Evolutionary conservation across 2,888 invertebrate species (phyloP).

Genomic region (Proisotoma minuta): DNA sequence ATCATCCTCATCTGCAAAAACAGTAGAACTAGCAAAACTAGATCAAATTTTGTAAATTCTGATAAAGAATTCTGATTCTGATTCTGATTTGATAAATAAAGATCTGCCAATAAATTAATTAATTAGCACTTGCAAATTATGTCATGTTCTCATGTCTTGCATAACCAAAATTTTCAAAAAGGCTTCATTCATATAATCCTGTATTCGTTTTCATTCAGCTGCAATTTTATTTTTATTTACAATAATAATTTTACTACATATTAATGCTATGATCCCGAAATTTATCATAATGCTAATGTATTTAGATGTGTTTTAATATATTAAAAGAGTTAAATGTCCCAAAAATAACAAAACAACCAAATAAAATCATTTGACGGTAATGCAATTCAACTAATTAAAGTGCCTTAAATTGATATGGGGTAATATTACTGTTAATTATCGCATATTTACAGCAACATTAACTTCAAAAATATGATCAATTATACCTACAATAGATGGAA

Average conservation of each 20-base stretch:
- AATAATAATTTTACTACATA: not conserved
- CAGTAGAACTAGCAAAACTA: not conserved
- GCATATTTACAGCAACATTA: conserved; percentile 62
- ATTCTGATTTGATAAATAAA: no score
- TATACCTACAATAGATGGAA: conserved; percentile 69
- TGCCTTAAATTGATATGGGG: no score
- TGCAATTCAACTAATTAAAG: no score
- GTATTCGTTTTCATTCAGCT: conserved; percentile 18
- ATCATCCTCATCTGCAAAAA: not conserved
- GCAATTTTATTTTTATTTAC: conserved; percentile 19
- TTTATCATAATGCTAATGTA: not conserved
- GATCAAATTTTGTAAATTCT: no score
- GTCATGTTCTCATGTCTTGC: conserved; percentile 21
- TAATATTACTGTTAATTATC: no score
- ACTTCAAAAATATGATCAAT: conserved; percentile 64
- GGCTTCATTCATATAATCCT: conserved; percentile 33
- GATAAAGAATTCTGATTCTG: no score
- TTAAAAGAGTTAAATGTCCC: no score
- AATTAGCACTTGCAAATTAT: no score
- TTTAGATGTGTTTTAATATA: conserved; percentile 50
- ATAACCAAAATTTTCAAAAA: conserved; percentile 31
- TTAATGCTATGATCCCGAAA: not conserved
- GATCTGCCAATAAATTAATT: no score
- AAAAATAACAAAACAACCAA: no score
- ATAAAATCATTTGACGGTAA: no score